A percentile compares a stretch with the other conserved stretches of the same genome.
phyloP scores from a whole-genome alignment of 2,113 vertebrate genomes.

The Paramormyrops kingsleyae region DNA sequence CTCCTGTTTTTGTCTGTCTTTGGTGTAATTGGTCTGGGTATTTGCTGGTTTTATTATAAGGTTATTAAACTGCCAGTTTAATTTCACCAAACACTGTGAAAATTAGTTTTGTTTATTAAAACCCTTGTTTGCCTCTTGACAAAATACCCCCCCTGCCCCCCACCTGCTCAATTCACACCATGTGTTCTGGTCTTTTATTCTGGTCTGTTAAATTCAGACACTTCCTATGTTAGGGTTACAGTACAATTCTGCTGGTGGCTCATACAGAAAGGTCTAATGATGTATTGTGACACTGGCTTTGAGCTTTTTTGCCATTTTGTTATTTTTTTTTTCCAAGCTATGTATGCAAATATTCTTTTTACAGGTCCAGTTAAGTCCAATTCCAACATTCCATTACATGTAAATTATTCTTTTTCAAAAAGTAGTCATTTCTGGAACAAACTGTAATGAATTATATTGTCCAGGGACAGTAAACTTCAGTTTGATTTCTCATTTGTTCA shows the following conservation, averaged over 20 bases:
- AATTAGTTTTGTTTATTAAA: constrained; percentile 48
- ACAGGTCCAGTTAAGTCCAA: constrained; percentile 43
- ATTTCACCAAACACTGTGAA: constrained; percentile 72
- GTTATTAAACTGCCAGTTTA: constrained; percentile 70
- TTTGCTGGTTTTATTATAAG: constrained; percentile 68
- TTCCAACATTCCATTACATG: constrained; percentile 9
- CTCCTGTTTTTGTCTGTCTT: constrained; percentile 21
- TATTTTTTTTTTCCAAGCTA: constrained; percentile 43
- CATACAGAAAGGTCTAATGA: constrained; percentile 63
- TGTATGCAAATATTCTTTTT: constrained; percentile 48
- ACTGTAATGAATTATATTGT: background rate
- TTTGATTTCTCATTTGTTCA: background rate
- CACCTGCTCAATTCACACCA: constrained; percentile 17
- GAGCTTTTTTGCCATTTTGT: constrained; percentile 52
- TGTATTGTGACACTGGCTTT: constrained; percentile 68
- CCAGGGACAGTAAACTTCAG: background rate
- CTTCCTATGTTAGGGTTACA: constrained; percentile 52
- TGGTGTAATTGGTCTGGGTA: constrained; percentile 65
- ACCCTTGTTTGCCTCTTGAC: background rate
- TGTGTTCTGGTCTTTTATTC: constrained; percentile 11
- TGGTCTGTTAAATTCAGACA: constrained; percentile 44
- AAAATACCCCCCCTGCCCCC: constrained; percentile 27
- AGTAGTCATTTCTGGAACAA: constrained; percentile 28
- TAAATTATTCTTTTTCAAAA: constrained; percentile 9
- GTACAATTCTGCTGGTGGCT: constrained; percentile 64